Percentiles rank a stretch among this genome's conserved stretches.
Evolutionary conservation across 2,888 invertebrate genomes (phyloP).

Genomic region (Neria commutata): DNA sequence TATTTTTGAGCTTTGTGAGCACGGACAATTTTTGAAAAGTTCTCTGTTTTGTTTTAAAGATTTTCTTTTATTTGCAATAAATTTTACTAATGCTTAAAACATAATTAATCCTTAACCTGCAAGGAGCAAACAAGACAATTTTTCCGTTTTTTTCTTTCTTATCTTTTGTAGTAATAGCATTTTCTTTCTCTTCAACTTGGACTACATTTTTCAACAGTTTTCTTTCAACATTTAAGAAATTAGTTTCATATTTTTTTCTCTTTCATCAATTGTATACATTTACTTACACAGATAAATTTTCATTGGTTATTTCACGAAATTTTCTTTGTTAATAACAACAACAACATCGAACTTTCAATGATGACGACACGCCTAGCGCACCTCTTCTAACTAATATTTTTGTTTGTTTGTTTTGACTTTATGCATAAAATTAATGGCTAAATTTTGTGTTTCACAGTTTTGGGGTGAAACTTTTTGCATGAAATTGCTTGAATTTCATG

Average conservation of each 20-base stretch:
- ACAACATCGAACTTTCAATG: not conserved
- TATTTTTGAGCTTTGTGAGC: conserved; percentile 24
- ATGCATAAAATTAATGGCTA: not conserved
- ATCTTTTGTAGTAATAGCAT: not conserved
- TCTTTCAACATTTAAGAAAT: not conserved
- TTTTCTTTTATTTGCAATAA: conserved; percentile 41
- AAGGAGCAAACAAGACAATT: conserved; percentile 55
- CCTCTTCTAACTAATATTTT: not conserved
- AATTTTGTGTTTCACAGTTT: not conserved
- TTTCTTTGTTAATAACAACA: not conserved
- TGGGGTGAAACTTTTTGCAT: too few species aligned
- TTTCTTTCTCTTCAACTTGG: not conserved
- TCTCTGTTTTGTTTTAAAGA: conserved; percentile 28
- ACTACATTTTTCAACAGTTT: not conserved
- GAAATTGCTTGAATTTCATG: not conserved
- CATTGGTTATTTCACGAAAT: not conserved
- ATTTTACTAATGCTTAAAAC: conserved; percentile 55
- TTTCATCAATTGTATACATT: not conserved
- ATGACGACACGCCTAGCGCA: not conserved
- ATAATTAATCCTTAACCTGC: conserved; percentile 56
- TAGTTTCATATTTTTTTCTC: not conserved
- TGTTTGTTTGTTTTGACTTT: too few species aligned
- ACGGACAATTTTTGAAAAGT: too few species aligned
- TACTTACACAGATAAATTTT: not conserved
- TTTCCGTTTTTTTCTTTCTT: too few species aligned